A percentile compares a stretch with the other conserved stretches of the same genome.
Conservation (phyloP, 2,888 invertebrate genomes). For the Mechanitis mazaeus region DNA sequence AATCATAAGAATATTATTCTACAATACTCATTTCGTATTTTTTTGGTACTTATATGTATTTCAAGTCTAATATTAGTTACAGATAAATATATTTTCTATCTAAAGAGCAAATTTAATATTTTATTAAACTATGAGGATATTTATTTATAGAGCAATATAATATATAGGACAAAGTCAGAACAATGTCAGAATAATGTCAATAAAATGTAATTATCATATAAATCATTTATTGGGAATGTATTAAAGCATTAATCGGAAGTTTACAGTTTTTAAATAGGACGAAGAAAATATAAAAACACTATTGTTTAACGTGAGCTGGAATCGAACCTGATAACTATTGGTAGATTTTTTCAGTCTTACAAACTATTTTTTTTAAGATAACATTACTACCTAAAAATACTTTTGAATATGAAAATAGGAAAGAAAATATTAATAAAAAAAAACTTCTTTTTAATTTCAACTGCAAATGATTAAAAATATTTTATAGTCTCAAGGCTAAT, state of each 20-base stretch:
- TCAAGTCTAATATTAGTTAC: no score
- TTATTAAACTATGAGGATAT: no score
- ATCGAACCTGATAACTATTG: not conserved
- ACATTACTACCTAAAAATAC: not conserved
- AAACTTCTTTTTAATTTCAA: constrained; percentile 3
- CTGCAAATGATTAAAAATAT: no score
- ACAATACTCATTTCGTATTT: no score
- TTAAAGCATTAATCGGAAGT: constrained; percentile 3
- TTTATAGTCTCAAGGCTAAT: no score
- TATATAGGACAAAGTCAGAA: no score
- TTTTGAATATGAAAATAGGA: constrained; percentile 5
- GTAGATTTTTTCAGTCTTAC: constrained; percentile 10
- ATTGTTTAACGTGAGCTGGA: not conserved
- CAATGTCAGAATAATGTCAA: not conserved
- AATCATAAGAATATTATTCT: no score
- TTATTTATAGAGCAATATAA: no score
- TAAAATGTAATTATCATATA: not conserved
- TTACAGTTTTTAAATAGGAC: not conserved
- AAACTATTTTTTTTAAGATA: constrained; percentile 8
- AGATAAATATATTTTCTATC: no score
- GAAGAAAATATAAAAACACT: no score
- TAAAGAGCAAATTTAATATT: no score
- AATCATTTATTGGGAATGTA: constrained; percentile 1
- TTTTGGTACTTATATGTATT: no score
- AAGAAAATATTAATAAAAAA: constrained; percentile 8